phyloP scores from a whole-genome alignment of 2,797 vertebrate species.

The Acanthurus tractus region DNA sequence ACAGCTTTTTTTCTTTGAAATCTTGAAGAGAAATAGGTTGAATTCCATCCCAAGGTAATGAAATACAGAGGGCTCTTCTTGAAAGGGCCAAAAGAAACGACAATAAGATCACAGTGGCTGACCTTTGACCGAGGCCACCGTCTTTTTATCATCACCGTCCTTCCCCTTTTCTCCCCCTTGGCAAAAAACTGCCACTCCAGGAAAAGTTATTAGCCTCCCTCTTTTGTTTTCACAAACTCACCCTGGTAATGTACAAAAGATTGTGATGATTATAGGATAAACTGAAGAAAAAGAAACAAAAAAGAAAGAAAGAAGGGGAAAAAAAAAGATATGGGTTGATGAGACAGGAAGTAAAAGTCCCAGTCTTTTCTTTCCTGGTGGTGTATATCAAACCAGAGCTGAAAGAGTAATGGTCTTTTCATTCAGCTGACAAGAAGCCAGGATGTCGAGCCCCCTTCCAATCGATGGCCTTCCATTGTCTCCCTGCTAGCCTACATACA shows the following conservation, averaged over 20 bases:
- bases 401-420: constrained; percentile 91
- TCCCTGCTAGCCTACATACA: constrained; percentile 81
- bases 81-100: constrained; percentile 81
- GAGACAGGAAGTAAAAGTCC: constrained; percentile 82
- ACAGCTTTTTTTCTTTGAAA: constrained; percentile 58
- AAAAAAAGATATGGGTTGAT: constrained; percentile 78
- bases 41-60: constrained; percentile 85
- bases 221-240: constrained; percentile 88
- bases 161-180: constrained; percentile 82
- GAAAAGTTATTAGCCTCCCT: constrained; percentile 84
- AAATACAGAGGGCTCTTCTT: constrained; percentile 87
- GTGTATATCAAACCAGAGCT: constrained; percentile 85
- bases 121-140: constrained; percentile 88
- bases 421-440: constrained; percentile 89
- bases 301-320: constrained; percentile 56
- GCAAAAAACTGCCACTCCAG: constrained; percentile 83
- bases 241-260: constrained; percentile 86
- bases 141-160: constrained; percentile 87
- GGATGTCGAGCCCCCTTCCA: constrained; percentile 86
- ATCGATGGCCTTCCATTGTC: constrained; percentile 90
- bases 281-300: constrained; percentile 75
- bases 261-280: constrained; percentile 86
- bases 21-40: constrained; percentile 74
- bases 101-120: constrained; percentile 89
- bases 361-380: constrained; percentile 83